Conservation (phyloP, 2,113 vertebrate genomes). For the Dromiciops gliroides region DNA sequence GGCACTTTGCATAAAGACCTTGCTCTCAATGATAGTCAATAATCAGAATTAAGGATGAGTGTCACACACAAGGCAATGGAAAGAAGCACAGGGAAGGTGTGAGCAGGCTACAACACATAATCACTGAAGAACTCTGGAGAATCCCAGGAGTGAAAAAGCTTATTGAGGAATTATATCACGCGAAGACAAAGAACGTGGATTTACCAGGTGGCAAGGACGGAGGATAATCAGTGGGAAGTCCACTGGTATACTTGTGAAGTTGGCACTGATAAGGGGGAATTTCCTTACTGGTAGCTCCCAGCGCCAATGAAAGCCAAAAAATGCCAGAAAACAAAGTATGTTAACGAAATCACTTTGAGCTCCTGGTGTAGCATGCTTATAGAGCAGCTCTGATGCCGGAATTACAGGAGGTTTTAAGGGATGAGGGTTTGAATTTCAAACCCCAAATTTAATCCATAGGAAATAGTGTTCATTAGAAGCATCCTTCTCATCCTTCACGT, state of each 20-base stretch:
- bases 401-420: background rate
- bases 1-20: background rate
- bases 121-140: background rate
- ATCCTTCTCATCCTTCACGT: background rate
- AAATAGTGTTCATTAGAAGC: background rate
- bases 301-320: background rate
- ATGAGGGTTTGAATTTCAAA: background rate
- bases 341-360: background rate
- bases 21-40: background rate
- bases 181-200: background rate
- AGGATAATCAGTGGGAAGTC: background rate
- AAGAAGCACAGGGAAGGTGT: background rate
- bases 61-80: too few species aligned
- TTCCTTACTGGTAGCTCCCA: background rate
- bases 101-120: background rate
- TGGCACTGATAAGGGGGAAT: background rate
- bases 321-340: too few species aligned
- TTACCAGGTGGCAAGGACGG: background rate
- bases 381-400: background rate
- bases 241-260: background rate
- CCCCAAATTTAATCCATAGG: background rate
- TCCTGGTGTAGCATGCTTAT: background rate
- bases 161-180: background rate
- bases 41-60: too few species aligned
- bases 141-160: background rate